phyloP scores from a whole-genome alignment of 2,797 vertebrate genomes.

The Arnoldichthys spilopterus region DNA sequence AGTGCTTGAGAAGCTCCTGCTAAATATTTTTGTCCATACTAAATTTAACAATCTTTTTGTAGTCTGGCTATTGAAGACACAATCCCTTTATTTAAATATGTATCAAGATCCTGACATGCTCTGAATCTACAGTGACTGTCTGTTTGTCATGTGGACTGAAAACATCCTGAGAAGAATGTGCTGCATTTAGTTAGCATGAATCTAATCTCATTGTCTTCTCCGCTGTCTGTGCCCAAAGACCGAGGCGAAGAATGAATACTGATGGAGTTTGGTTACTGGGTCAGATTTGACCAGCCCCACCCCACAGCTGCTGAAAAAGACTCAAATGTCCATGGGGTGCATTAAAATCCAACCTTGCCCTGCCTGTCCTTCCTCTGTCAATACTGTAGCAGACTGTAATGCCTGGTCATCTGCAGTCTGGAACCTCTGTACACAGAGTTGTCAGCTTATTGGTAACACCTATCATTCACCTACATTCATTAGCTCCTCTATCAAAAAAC shows the following conservation, averaged over 20 bases:
- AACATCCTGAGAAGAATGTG: background rate
- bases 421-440: background rate
- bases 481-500: background rate
- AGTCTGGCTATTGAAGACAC: constrained; percentile 8
- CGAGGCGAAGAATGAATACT: constrained; percentile 6
- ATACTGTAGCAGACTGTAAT: constrained; percentile 11
- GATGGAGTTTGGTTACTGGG: constrained; percentile 54
- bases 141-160: background rate
- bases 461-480: background rate
- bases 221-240: constrained; percentile 4
- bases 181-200: constrained; percentile 6
- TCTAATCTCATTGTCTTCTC: constrained; percentile 3
- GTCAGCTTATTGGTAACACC: background rate
- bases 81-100: background rate
- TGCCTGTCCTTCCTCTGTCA: constrained; percentile 9
- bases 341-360: constrained; percentile 20
- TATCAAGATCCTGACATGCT: background rate
- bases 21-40: constrained; percentile 21
- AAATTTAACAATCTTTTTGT: constrained; percentile 4
- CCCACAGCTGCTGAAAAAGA: constrained; percentile 65
- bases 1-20: constrained; percentile 23
- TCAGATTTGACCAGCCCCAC: constrained; percentile 59
- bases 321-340: background rate
- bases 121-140: background rate
- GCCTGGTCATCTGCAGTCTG: background rate